A percentile compares a stretch with the other conserved stretches of the same genome.
These are phyloP conservation scores for Papilio glaucus DNA, from an alignment of 1,140 invertebrate genomes.

Conservation along the genomic window DNA sequence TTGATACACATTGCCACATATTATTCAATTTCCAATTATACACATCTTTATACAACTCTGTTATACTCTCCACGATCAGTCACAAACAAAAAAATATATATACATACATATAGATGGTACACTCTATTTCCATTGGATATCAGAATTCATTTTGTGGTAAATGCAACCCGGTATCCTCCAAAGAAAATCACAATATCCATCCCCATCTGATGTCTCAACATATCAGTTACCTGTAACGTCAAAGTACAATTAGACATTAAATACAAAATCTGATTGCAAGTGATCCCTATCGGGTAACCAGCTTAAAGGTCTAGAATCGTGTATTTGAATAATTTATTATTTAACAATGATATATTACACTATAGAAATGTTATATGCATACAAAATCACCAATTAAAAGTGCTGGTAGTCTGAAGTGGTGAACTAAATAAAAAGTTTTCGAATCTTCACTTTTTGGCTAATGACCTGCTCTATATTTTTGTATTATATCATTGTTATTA, in stretches of 20 bases:
- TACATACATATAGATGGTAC: slow-evolving; percentile 13
- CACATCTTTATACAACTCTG: not conserved
- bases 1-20: not conserved
- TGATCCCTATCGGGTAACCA: too few relatives aligned
- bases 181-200: slow-evolving; percentile 51
- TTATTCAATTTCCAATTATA: not conserved
- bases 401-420: too few relatives aligned
- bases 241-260: slow-evolving; percentile 25
- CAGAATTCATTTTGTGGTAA: slow-evolving; percentile 21
- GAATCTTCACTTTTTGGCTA: too few relatives aligned
- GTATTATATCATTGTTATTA: too few relatives aligned
- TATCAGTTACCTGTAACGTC: slow-evolving; percentile 54
- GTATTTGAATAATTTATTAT: slow-evolving; percentile 34
- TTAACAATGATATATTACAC: too few relatives aligned
- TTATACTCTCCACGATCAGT: slow-evolving; percentile 1
- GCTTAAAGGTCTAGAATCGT: too few relatives aligned
- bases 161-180: slow-evolving; percentile 21
- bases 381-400: too few relatives aligned
- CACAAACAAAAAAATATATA: not conserved
- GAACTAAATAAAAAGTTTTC: too few relatives aligned
- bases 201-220: slow-evolving; percentile 55
- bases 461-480: too few relatives aligned
- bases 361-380: too few relatives aligned
- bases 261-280: not conserved
- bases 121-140: slow-evolving; percentile 9